Base-by-base conservation (phyloP, 2,113 vertebrate species). In the Tylochromis polylepis region DNA sequence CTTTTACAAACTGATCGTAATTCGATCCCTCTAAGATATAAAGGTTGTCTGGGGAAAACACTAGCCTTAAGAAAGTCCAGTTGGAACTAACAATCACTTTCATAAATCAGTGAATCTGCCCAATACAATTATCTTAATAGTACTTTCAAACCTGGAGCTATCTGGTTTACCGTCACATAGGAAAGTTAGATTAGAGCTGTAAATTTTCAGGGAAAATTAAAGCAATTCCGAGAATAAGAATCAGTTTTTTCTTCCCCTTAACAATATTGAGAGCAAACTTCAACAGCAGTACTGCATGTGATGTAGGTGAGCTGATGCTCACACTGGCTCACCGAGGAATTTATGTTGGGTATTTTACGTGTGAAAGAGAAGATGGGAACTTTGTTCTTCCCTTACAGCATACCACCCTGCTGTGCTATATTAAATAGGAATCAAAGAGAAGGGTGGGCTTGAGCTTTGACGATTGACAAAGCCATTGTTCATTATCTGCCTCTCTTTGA, bases 401-500 rank as follows among this genome's bases (percentile, higher is more conserved):
- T 38, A 31, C 29, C 85, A 22, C 43, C 83, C 83, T 15, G 80
- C 58, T 72, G 88, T 16, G 65, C 41, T 15, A 46, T 5, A 18
- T 87, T 70, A 82, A 86, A 88, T 58, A 85, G 75, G 34, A 83
- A 82, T 87, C 82, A 89, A 81, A 85, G 79, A 46, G 53, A 56
- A 58, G 22, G 46, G 18, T 20, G 59, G 38, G 56, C 20, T 80
- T 20, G 15, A 12, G 60, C 36, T 87, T 57, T 57, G 59, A 14
- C 15, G 38, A 24, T 53, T 90, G 85, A 82, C 77, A 67, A 82
- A 78, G 60, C 84, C 85, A 85, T 89, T 88, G 88, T 89, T 92
- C 82, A 88, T 87, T 91, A 87, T 84, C 84, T 85, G 77, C 20
- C 9, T 81, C 65, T 81, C 89, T 89, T 91, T 91, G 85, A 87